These are phyloP conservation scores for Plagodis dolabraria DNA, from an alignment of 2,888 invertebrate genomes.

Conservation along the genomic window DNA sequence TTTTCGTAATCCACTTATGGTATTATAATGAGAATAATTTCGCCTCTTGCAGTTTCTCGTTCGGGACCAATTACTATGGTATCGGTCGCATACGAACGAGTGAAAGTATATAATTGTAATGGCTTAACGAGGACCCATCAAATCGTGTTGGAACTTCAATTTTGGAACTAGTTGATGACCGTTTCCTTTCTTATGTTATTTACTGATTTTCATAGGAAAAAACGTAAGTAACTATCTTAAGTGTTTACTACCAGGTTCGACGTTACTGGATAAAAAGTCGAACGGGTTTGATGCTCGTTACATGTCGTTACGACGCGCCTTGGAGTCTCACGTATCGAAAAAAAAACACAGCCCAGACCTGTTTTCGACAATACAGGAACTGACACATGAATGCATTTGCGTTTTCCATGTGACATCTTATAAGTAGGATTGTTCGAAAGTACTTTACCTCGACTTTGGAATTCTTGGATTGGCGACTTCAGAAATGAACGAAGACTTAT, in stretches of 20 bases:
- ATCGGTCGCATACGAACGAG: constrained; percentile 62
- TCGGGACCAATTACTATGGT: constrained; percentile 67
- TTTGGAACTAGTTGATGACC: constrained; percentile 30
- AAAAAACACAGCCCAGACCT: constrained; percentile 70
- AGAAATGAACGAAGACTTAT: constrained; percentile 10
- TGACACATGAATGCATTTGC: constrained; percentile 77
- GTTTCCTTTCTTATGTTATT: constrained; percentile 24
- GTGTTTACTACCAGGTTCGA: constrained; percentile 71
- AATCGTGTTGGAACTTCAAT: constrained; percentile 33
- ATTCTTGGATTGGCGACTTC: constrained; percentile 13
- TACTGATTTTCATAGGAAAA: constrained; percentile 47
- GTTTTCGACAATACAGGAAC: constrained; percentile 75
- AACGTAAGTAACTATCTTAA: constrained; percentile 54
- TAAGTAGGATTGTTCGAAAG: constrained; percentile 31
- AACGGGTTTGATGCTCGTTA: constrained; percentile 73
- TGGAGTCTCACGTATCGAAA: constrained; percentile 75
- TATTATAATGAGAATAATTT: constrained; percentile 72
- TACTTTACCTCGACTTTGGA: constrained; percentile 18
- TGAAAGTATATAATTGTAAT: constrained; percentile 71
- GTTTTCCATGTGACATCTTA: constrained; percentile 61
- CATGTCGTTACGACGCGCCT: constrained; percentile 69
- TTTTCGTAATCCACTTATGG: constrained; percentile 57
- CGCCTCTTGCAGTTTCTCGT: constrained; percentile 57
- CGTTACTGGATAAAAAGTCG: constrained; percentile 70
- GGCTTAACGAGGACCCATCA: constrained; percentile 36